Evolutionary conservation across 92 coral and sea anemone genomes (phyloP).

Genomic region (Parazoanthus swiftii): DNA sequence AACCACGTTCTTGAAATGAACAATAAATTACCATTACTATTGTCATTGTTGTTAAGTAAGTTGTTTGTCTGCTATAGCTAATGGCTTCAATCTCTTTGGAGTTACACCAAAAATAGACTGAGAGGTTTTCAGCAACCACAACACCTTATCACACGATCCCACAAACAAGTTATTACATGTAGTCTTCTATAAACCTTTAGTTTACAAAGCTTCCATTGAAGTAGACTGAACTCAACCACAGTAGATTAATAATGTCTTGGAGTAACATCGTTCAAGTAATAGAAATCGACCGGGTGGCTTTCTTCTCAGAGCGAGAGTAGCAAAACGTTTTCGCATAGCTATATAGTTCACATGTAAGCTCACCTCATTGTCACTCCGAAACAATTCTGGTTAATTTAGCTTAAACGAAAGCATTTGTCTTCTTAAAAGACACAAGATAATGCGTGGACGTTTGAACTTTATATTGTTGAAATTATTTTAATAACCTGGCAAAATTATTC

Average conservation of each 20-base stretch:
- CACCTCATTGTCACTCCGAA: neutral
- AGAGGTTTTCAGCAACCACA: neutral
- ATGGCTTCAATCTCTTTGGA: neutral
- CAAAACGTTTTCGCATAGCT: neutral
- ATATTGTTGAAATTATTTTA: neutral
- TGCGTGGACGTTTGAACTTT: neutral
- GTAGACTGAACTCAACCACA: neutral
- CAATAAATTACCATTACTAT: neutral
- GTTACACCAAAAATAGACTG: neutral
- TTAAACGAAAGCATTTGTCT: neutral
- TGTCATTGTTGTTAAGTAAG: neutral
- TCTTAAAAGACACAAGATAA: neutral
- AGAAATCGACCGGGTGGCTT: neutral
- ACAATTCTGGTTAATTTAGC: neutral
- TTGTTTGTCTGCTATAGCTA: neutral
- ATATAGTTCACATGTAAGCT: too few relatives aligned
- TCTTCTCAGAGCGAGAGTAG: neutral
- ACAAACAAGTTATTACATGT: neutral
- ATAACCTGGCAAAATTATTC: neutral
- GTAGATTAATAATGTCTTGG: neutral
- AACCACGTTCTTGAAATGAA: neutral
- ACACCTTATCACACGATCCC: neutral
- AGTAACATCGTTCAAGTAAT: neutral
- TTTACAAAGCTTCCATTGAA: too few relatives aligned
- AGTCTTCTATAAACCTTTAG: neutral